Percentiles rank a stretch among this genome's conserved stretches.
These are phyloP conservation scores for Sinodicranocentrus sp. DNA, from an alignment of 2,888 invertebrate genomes.

Conservation along the genomic window DNA sequence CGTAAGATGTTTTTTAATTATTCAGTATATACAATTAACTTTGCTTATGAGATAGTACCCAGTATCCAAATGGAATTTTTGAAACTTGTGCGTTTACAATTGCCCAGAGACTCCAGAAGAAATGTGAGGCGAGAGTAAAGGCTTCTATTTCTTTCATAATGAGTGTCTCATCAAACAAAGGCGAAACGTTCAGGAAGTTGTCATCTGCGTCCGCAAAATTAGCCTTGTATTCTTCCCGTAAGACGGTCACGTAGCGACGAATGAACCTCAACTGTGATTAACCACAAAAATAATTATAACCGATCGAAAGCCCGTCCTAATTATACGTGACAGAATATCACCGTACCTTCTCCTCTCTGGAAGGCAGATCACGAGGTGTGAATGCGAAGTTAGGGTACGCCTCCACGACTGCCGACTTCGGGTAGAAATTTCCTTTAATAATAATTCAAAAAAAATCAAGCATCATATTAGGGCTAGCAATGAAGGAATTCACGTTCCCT, in stretches of 20 bases:
- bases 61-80: conserved; percentile 95
- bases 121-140: conserved; percentile 92
- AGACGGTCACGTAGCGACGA: conserved; percentile 81
- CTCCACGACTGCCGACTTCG: conserved; percentile 84
- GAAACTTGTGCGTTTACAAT: conserved; percentile 92
- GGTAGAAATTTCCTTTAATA: conserved; percentile 79
- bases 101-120: conserved; percentile 97
- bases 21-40: too few species aligned
- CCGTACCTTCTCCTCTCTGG: conserved; percentile 87
- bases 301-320: too few species aligned
- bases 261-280: conserved; percentile 79
- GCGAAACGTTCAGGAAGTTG: conserved; percentile 77
- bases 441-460: conserved; percentile 36
- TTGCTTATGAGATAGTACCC: too few species aligned
- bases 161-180: conserved; percentile 81
- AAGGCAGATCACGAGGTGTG: conserved; percentile 85
- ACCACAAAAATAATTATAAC: neutral
- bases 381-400: conserved; percentile 88
- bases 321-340: too few species aligned
- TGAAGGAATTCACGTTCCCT: conserved; percentile 37
- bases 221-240: conserved; percentile 79
- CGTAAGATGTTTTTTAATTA: too few species aligned
- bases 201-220: conserved; percentile 76
- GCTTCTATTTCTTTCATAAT: conserved; percentile 88
- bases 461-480: conserved; percentile 10